Conservation (phyloP, 2,888 invertebrate species). For the Exocentrus adspersus region DNA sequence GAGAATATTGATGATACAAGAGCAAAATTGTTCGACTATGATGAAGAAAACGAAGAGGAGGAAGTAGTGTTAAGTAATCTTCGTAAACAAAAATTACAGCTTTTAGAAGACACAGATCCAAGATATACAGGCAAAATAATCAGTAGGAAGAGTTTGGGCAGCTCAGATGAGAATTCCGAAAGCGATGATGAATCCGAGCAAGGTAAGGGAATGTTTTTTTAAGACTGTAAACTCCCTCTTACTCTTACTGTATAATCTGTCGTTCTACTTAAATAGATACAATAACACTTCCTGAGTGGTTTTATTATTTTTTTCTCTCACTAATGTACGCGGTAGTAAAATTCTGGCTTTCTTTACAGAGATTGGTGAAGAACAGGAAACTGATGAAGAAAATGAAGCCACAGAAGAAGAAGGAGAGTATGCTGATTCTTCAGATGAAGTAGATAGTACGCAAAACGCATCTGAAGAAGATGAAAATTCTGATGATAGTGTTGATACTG, state of each 20-base stretch:
- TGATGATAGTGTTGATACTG: conserved; percentile 19
- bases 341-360: background rate
- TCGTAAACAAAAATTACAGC: conserved; percentile 73
- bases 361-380: conserved; percentile 54
- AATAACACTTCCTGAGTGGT: too few species aligned
- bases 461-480: conserved; percentile 43
- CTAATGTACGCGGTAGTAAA: too few species aligned
- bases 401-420: conserved; percentile 59
- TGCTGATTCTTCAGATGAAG: conserved; percentile 23
- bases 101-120: conserved; percentile 75
- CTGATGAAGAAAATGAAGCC: conserved; percentile 48
- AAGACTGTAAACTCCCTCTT: too few species aligned
- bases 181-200: conserved; percentile 12
- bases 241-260: too few species aligned
- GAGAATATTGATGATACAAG: conserved; percentile 72
- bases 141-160: conserved; percentile 68
- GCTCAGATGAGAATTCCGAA: conserved; percentile 50
- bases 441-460: conserved; percentile 25
- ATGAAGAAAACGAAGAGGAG: conserved; percentile 65
- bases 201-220: conserved; percentile 2
- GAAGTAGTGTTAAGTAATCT: conserved; percentile 70
- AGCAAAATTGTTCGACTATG: conserved; percentile 68
- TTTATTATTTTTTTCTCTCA: too few species aligned
- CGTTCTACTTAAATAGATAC: too few species aligned
- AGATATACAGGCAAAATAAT: conserved; percentile 80